Conservation (phyloP, 2,113 vertebrate genomes). For the Malurus melanocephalus region DNA sequence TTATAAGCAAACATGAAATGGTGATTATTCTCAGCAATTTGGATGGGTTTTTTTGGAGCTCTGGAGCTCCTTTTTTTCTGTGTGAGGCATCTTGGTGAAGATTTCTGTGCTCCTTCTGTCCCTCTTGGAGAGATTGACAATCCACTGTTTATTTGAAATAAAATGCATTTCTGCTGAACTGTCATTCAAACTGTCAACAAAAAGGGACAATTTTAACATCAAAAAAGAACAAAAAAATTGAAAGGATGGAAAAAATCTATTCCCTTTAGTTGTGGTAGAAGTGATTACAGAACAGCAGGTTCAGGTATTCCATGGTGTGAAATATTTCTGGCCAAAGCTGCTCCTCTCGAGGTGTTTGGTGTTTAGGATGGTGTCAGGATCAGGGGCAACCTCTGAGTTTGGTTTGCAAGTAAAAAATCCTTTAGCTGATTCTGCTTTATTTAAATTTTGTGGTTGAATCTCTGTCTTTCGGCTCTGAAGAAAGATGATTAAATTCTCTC, state of each 20-base stretch:
- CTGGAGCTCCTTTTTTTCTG: not conserved
- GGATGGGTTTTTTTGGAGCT: not conserved
- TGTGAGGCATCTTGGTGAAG: slow-evolving; percentile 8
- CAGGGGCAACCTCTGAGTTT: not conserved
- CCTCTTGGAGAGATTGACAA: slow-evolving; percentile 19
- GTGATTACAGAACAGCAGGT: not conserved
- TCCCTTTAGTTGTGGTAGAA: not conserved
- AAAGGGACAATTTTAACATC: not conserved
- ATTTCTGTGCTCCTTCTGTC: slow-evolving; percentile 19
- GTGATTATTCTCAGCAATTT: slow-evolving; percentile 41
- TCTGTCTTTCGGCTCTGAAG: not conserved
- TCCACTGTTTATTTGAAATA: slow-evolving; percentile 23
- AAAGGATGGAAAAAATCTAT: not conserved
- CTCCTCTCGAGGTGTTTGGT: no score
- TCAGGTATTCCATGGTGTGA: not conserved
- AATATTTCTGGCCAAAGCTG: no score
- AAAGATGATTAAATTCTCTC: not conserved
- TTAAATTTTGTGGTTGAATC: not conserved
- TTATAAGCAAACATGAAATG: slow-evolving; percentile 55
- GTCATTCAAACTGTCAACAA: not conserved
- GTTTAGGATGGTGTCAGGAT: no score
- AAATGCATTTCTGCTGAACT: slow-evolving; percentile 31
- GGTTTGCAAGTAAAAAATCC: not conserved
- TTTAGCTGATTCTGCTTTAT: not conserved
- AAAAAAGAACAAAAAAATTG: not conserved